Conservation (phyloP, 2,797 vertebrate species). For the Lindbergichthys nudifrons region DNA sequence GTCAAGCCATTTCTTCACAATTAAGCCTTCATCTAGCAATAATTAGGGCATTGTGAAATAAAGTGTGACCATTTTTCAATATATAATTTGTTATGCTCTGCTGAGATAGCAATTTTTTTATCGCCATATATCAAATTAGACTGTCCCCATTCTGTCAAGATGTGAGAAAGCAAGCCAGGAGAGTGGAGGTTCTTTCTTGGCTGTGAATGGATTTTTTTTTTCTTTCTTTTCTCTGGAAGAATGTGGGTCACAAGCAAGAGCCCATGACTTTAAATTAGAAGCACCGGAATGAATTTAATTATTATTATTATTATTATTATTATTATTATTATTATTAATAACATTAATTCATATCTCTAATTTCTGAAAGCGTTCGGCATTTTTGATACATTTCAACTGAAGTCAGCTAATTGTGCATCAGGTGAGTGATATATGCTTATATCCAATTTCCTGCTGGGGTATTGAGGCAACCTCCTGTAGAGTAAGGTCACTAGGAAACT, state of each 20-base stretch:
- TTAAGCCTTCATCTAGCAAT: conserved; percentile 70
- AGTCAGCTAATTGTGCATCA: not conserved
- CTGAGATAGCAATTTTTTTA: conserved; percentile 81
- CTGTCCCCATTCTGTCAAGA: conserved; percentile 85
- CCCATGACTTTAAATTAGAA: conserved; percentile 56
- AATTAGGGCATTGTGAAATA: conserved; percentile 80
- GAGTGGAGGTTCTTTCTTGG: conserved; percentile 71
- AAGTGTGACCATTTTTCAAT: conserved; percentile 76
- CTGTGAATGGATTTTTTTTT: conserved; percentile 61
- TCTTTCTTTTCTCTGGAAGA: conserved; percentile 40
- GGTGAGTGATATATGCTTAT: conserved; percentile 7
- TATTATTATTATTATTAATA: too few relatives aligned
- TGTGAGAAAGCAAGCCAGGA: conserved; percentile 68
- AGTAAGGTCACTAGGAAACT: not conserved
- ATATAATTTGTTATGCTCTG: conserved; percentile 78
- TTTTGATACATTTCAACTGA: conserved; percentile 24
- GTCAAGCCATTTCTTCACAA: conserved; percentile 57
- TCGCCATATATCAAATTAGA: conserved; percentile 85
- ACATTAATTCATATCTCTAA: too few relatives aligned
- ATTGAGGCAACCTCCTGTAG: not conserved
- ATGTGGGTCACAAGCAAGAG: conserved; percentile 76
- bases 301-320: too few relatives aligned
- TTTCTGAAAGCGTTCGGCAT: not conserved
- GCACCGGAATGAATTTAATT: conserved; percentile 28
- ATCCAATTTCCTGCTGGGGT: not conserved